Base-by-base conservation (phyloP, 2,113 vertebrate genomes). In the Rhombomys opimus region DNA sequence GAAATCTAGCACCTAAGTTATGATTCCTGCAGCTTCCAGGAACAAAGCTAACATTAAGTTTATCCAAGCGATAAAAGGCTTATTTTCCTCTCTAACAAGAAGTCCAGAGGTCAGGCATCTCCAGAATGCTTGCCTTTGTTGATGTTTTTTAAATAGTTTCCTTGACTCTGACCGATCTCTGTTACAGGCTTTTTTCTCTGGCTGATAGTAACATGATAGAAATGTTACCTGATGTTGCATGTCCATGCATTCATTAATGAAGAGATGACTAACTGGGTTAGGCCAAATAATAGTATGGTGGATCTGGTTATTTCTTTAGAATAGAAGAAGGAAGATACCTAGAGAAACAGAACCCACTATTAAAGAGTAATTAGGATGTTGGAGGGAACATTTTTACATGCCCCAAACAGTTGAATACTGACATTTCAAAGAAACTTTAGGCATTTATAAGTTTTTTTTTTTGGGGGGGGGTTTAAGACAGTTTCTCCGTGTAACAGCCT, bases 401-500 rank as follows among this genome's bases (percentile, higher is more conserved):
- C 18, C 46, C 15, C 3, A 76, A 72, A 22, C 15, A 50, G 7
- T 54, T 87, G 52, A 90, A 72, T 81, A 65, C 54, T 82, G 87
- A 84, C 94, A 95, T 17, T 72, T 94, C 5, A 87, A 92, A 90
- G 72, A 86, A 70, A 32, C 30, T 23, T 88, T 12, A 27, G 75
- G 32, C 11, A 6, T 81, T 91, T 97, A 57, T 87, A n/a, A 61
- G 87, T 85, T 75, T 46, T 46, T 46, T 41, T 41, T 41, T 41
- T 41, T 41, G n/a, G n/a, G n/a, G n/a, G n/a, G n/a, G n/a, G n/a
- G n/a, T 41, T 41, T 41, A 41, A 41, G 46, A 46, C 46, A 46
- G 46, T 46, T 46, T 46, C 46, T 46, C 46, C 5, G 5, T 46
- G 46, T 46, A 46, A 46, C 46, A 46, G 46, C 46, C 46, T 46